These are phyloP conservation scores for Cylindroiulus punctatus DNA, from an alignment of 2,888 invertebrate genomes.

Conservation along the genomic window DNA sequence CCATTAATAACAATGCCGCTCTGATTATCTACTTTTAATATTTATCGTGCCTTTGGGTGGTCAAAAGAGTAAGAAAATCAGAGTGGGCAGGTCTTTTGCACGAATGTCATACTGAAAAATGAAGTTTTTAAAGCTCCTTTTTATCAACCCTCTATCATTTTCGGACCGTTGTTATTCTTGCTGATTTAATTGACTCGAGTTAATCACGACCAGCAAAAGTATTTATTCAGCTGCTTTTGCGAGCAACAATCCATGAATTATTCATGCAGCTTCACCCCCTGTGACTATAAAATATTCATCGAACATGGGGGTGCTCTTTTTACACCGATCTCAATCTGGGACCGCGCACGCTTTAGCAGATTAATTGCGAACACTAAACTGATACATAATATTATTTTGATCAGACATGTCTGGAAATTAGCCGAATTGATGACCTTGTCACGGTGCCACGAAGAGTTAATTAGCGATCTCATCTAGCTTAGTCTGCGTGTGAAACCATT, in stretches of 20 bases:
- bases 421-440: neutral
- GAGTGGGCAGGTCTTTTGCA: neutral
- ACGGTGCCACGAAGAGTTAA: neutral
- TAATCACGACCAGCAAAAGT: neutral
- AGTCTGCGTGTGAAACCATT: no score
- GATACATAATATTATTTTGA: neutral
- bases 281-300: neutral
- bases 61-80: neutral
- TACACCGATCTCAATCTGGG: neutral
- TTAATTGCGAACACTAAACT: neutral
- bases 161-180: constrained; percentile 7
- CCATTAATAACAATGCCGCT: neutral
- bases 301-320: neutral
- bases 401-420: neutral
- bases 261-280: neutral
- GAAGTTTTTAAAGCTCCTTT: neutral
- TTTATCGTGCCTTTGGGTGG: constrained; percentile 31
- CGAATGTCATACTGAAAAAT: neutral
- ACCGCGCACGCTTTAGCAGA: neutral
- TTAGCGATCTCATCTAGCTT: no score
- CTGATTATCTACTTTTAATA: neutral
- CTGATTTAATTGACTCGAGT: constrained; percentile 22
- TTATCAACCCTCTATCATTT: neutral
- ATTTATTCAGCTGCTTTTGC: constrained; percentile 27
- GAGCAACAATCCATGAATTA: neutral